Evolutionary conservation across 2,888 invertebrate genomes (phyloP).

Genomic region (Biston stratarius): DNA sequence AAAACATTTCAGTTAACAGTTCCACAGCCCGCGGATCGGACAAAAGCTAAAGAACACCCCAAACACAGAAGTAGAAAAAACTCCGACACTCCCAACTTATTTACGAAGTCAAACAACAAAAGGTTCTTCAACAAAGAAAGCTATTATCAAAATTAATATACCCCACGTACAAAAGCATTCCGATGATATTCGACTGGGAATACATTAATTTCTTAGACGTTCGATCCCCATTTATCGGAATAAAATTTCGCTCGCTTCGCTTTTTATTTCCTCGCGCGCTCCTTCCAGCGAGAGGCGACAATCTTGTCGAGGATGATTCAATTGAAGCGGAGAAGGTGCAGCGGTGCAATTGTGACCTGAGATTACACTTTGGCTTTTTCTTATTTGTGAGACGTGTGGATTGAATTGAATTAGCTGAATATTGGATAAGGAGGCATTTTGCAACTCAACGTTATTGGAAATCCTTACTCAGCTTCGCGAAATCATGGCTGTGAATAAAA

Average conservation of each 20-base stretch:
- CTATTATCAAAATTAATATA: slow-evolving; percentile 51
- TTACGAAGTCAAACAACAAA: slow-evolving; percentile 45
- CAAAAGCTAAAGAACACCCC: slow-evolving; percentile 36
- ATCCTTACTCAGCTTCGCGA: neutral
- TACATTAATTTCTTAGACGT: slow-evolving; percentile 49
- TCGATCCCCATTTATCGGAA: slow-evolving; percentile 37
- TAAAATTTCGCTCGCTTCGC: slow-evolving; percentile 36
- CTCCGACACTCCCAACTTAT: slow-evolving; percentile 40
- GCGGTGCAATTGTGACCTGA: slow-evolving; percentile 48
- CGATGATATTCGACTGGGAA: slow-evolving; percentile 48
- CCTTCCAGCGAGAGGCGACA: slow-evolving; percentile 51
- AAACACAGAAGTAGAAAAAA: slow-evolving; percentile 41
- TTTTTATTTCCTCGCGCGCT: slow-evolving; percentile 41
- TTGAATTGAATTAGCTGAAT: slow-evolving; percentile 37
- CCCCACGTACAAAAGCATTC: slow-evolving; percentile 44
- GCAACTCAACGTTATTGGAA: neutral
- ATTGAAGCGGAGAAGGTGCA: slow-evolving; percentile 54
- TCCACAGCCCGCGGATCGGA: slow-evolving; percentile 35
- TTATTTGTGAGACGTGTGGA: slow-evolving; percentile 40
- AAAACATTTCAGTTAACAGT: slow-evolving; percentile 30
- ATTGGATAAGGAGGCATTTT: neutral
- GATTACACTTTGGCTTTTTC: slow-evolving; percentile 44
- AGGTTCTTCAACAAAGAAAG: slow-evolving; percentile 46
- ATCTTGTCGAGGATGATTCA: slow-evolving; percentile 63
- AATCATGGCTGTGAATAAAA: neutral